Evolutionary conservation across 1,140 invertebrate genomes (phyloP), one percentile per base, ranked within the genome.

Genomic region (Gonioctena quinquepunctata): DNA sequence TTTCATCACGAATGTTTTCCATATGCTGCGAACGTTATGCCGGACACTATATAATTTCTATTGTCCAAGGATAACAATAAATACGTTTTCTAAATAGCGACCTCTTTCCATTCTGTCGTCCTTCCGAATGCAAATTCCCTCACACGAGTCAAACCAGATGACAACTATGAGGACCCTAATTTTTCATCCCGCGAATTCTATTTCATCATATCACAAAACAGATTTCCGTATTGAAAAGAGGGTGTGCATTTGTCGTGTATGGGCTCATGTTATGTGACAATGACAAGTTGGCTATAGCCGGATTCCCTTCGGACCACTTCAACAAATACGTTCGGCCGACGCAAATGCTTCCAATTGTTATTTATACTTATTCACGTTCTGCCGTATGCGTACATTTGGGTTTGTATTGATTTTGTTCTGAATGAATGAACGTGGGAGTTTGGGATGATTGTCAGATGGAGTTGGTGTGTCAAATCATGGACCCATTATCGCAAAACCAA

Each of bases 211-310:
- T 54, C 63, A 54, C 49, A 65, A 65, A 65, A 65, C 63, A 65
- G 48, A 65, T 65, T 65, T 52, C 63, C 33, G 28, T 48, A 65
- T 65, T 65, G 63, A 65, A 65, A 65, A 65, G 63, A 54, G 63
- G 63, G 63, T 54, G 19, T 65, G 63, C 63, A 22, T 65, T 65
- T 65, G 63, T 25, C 63, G 63, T 65, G 63, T 65, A 65, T 27
- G 28, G 19, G 11, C 28, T 48, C 28, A 49, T 22, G 42, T 42
- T 63, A 49, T 48, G 42, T 49, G 61, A 63, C 61, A 63, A 63
- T 63, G 61, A 63, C 42, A 63, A 63, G 61, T 49, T 49, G 33
- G 61, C 57, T 28, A n/a, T n/a, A 4, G 57, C 1, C 27, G 22
- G 33, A 64, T 64, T 21, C 61, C 61, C 48, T 19, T 50, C 7